Evolutionary conservation across 2,797 vertebrate species (phyloP).

Genomic region (Acestrorhynchus altus): DNA sequence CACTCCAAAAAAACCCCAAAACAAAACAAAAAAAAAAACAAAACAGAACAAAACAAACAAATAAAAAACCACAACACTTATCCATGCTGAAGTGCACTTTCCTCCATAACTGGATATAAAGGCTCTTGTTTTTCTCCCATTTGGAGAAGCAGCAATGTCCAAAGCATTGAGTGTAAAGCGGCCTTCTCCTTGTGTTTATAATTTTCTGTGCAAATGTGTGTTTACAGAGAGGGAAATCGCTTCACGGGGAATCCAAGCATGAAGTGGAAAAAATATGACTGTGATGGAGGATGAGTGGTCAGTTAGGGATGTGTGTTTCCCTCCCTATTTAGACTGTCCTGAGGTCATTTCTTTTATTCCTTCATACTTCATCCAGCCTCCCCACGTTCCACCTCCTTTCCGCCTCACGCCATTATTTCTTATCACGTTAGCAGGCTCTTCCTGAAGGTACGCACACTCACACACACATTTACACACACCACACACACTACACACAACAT

Average conservation of each 20-base stretch:
- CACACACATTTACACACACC: conserved; percentile 63
- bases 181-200: conserved; percentile 76
- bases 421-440: conserved; percentile 67
- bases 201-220: conserved; percentile 82
- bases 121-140: conserved; percentile 70
- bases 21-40: too few species aligned
- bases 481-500: conserved; percentile 53
- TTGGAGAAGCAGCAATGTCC: conserved; percentile 71
- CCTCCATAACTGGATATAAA: conserved; percentile 74
- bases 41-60: conserved; percentile 64
- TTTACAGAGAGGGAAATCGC: conserved; percentile 67
- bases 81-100: conserved; percentile 75
- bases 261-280: conserved; percentile 85
- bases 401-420: conserved; percentile 63
- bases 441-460: conserved; percentile 45
- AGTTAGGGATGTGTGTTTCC: conserved; percentile 78
- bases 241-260: conserved; percentile 81
- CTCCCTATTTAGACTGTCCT: conserved; percentile 75
- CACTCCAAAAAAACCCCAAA: too few species aligned
- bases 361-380: conserved; percentile 62
- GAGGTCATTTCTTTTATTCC: conserved; percentile 76
- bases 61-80: conserved; percentile 67
- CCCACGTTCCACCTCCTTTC: conserved; percentile 34
- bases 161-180: conserved; percentile 77
- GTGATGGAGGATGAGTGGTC: conserved; percentile 82